These are phyloP conservation scores for Myotis pilosus DNA, from an alignment of 2,797 vertebrate species.

Conservation along the genomic window DNA sequence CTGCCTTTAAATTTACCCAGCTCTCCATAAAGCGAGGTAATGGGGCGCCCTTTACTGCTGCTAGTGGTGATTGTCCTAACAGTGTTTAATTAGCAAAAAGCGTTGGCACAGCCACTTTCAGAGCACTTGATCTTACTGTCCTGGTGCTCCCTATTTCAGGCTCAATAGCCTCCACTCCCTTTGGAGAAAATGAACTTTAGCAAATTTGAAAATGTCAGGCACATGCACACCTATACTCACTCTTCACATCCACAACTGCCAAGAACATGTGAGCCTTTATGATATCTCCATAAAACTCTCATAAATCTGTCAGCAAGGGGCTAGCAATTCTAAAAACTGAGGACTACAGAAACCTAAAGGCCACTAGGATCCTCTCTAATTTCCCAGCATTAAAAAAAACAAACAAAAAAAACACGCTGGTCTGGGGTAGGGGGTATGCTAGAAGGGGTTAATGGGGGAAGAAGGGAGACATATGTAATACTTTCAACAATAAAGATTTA, in stretches of 20 bases:
- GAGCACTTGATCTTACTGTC: conserved; percentile 61
- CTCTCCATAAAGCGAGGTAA: conserved; percentile 70
- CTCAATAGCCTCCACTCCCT: conserved; percentile 37
- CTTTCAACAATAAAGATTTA: no score
- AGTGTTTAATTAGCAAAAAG: conserved; percentile 78
- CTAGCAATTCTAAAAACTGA: background rate
- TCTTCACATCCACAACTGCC: background rate
- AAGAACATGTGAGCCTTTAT: background rate
- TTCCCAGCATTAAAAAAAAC: background rate
- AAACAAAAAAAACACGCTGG: no score
- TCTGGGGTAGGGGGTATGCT: no score
- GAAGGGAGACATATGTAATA: no score
- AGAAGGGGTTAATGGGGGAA: no score
- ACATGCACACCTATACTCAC: background rate
- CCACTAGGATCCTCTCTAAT: background rate
- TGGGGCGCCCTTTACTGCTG: conserved; percentile 72
- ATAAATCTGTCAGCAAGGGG: background rate
- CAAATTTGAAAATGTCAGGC: conserved; percentile 24
- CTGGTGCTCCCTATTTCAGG: conserved; percentile 60
- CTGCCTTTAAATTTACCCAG: conserved; percentile 72
- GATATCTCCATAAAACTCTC: background rate
- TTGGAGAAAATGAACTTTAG: conserved; percentile 58
- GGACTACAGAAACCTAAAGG: background rate
- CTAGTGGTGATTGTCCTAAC: conserved; percentile 72
- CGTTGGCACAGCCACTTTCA: conserved; percentile 68